Conservation (phyloP, 64 coral and sea anemone genomes). For the Actinia tenebrosa region DNA sequence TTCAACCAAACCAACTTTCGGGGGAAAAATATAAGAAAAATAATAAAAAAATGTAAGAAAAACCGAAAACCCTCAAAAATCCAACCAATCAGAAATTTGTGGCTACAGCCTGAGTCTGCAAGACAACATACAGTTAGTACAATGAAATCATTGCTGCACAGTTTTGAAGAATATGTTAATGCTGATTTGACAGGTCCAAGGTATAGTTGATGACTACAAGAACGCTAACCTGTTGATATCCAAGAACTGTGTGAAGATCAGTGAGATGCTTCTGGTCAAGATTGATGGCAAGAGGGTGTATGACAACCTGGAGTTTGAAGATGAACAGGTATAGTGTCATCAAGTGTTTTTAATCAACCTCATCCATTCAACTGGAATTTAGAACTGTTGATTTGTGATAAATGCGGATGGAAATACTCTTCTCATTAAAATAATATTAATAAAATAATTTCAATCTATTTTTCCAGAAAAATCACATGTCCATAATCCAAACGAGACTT, state of each 20-base stretch:
- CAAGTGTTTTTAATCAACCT: neutral
- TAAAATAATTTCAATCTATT: neutral
- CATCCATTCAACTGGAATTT: neutral
- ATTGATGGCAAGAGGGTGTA: conserved; percentile 98
- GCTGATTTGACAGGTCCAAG: conserved; percentile 66
- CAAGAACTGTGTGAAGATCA: conserved; percentile 96
- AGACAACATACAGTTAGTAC: no score
- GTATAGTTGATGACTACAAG: conserved; percentile 98
- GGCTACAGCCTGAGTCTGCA: no score
- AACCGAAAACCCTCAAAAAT: neutral
- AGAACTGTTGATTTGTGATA: no score
- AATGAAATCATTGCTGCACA: no score
- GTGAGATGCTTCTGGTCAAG: conserved; percentile 94
- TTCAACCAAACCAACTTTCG: no score
- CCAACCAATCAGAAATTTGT: no score
- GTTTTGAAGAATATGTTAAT: no score
- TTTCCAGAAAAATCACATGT: conserved; percentile 81
- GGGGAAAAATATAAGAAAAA: no score
- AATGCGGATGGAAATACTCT: no score
- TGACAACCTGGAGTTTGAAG: conserved; percentile 99
- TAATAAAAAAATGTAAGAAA: no score
- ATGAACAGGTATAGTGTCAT: conserved; percentile 69
- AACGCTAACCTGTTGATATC: conserved; percentile 96
- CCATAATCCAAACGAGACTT: conserved; percentile 82
- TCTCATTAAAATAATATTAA: no score